Conservation (phyloP, 2,888 invertebrate genomes). For the Orthosia gracilis region DNA sequence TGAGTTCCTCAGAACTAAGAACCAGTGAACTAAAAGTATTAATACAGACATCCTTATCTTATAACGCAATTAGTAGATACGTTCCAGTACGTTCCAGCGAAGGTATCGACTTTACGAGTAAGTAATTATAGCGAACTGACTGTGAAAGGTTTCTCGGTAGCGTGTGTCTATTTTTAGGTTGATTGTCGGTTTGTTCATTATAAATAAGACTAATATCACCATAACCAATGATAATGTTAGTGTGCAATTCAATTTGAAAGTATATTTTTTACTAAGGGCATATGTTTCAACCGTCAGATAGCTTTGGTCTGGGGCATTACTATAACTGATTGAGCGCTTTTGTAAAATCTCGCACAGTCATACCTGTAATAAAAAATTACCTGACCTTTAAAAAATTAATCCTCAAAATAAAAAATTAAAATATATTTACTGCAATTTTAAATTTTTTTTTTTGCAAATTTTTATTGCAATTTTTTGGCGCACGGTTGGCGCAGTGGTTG, state of each 20-base stretch:
- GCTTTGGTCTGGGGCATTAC: too few relatives aligned
- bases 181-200: background rate
- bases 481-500: too few relatives aligned
- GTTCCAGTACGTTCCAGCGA: slow-evolving; percentile 18
- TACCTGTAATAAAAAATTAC: too few relatives aligned
- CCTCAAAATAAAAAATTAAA: too few relatives aligned
- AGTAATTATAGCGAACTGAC: slow-evolving; percentile 49
- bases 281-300: too few relatives aligned
- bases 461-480: too few relatives aligned
- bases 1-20: background rate
- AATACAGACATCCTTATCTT: background rate
- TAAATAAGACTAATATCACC: background rate
- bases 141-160: slow-evolving; percentile 42
- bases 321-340: too few relatives aligned
- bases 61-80: slow-evolving; percentile 59
- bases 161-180: slow-evolving; percentile 16
- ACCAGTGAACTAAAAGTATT: background rate
- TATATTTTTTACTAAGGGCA: background rate
- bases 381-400: too few relatives aligned
- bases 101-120: slow-evolving; percentile 36
- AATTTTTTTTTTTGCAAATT: too few relatives aligned
- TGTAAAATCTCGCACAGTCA: too few relatives aligned
- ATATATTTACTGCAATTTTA: too few relatives aligned
- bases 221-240: background rate
- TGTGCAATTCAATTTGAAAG: background rate